A percentile compares a stretch with the other conserved stretches of the same genome.
phyloP scores from a whole-genome alignment of 2,113 vertebrate genomes.

The Numida meleagris region DNA sequence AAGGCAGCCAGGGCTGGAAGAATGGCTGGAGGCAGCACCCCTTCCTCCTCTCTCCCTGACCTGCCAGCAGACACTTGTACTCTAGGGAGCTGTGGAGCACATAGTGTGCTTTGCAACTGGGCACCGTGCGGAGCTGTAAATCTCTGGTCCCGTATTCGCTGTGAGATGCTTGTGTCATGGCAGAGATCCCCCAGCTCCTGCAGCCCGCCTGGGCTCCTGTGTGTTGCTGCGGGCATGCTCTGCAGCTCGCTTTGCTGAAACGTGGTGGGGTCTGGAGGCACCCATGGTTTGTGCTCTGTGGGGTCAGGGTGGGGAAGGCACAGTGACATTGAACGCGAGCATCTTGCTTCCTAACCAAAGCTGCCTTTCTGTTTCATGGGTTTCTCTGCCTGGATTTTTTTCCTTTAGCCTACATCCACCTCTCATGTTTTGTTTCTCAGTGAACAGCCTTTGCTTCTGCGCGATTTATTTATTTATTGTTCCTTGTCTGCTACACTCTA shows the following conservation, averaged over 20 bases:
- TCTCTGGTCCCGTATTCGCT: not conserved
- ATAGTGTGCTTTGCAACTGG: not conserved
- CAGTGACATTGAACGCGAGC: rapidly evolving
- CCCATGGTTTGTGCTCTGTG: rapidly evolving
- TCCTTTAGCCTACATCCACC: not conserved
- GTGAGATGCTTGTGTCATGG: not conserved
- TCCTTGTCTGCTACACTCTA: conserved; percentile 4
- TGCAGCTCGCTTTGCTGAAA: not conserved
- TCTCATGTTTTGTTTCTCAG: not conserved
- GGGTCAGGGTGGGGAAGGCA: no score
- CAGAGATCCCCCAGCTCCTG: not conserved
- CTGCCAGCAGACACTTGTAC: not conserved
- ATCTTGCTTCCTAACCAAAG: not conserved
- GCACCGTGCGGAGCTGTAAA: not conserved
- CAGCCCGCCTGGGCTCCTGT: not conserved
- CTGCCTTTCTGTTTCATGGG: not conserved
- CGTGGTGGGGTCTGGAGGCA: rapidly evolving
- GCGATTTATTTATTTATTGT: conserved; percentile 31
- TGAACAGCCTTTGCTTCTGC: not conserved
- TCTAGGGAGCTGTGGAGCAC: not conserved
- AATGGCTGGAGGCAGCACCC: not conserved
- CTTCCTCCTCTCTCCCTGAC: conserved; percentile 13
- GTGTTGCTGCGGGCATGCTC: not conserved
- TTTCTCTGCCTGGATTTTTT: not conserved
- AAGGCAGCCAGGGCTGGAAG: conserved; percentile 54